Evolutionary conservation across 2,113 vertebrate species (phyloP), one percentile per base, ranked within the genome.

Genomic region (Nyctibius bracteatus): DNA sequence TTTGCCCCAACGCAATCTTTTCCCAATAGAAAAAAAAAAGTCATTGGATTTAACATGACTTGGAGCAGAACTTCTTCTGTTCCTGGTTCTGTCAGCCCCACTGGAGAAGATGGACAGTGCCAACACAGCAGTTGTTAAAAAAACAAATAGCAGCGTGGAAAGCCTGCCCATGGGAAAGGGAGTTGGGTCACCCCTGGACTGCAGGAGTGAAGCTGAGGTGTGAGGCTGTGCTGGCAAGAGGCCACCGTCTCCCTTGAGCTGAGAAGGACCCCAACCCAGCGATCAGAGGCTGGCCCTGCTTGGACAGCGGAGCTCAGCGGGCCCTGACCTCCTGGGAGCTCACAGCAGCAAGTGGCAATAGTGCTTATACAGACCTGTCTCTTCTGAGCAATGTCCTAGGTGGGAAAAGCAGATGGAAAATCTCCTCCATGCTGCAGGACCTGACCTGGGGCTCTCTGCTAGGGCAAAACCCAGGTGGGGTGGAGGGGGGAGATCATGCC

Each of bases 111-210:
- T n/a, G 41, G 49, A 65, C 54, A 87, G 31, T 61, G 57, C 44
- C 77, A 86, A 72, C 18, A 18, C 4, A 41, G 62, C n/a, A 73
- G 54, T 13, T 58, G 11, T 65, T 9, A 82, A 52, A 44, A 54
- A 43, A 52, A 54, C 44, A 68, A 80, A 91, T 83, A 95, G 90
- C 96, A 95, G 93, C 93, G 95, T 61, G 86, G 88, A 86, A 89
- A 71, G 33, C n/a, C 85, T 90, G 74, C 44, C 19, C 0, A 0
- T 41, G 15, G 68, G 47, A 70, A 88, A 58, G 51, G 62, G 92
- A 82, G 13, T 3, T 49, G 70, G 31, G 65, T 55, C 16, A 21
- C 18, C 4, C 59, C 39, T 2, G 3, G 20, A 35, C 35, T 81
- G 81, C 83, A 73, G 74, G 22, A 63, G 62, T 30, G 52, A 75